Conservation (phyloP, 2,113 vertebrate genomes). For the Engystomops pustulosus region DNA sequence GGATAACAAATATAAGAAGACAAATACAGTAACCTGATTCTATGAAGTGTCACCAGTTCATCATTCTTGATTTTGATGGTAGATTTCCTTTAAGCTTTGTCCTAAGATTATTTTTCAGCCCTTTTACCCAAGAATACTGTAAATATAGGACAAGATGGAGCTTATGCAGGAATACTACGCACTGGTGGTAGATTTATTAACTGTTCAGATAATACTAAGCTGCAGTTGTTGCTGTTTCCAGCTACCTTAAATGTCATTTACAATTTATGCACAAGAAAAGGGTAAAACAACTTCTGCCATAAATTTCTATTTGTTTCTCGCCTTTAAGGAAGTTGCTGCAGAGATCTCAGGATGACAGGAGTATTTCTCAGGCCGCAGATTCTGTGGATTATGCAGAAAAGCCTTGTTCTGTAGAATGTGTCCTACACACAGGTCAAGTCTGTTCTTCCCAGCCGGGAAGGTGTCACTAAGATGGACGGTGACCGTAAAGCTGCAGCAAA, state of each 20-base stretch:
- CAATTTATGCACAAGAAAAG: background rate
- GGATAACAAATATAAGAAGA: too few species aligned
- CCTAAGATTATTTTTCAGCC: background rate
- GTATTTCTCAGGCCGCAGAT: slow-evolving; percentile 2
- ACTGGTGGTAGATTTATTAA: background rate
- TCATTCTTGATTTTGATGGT: too few species aligned
- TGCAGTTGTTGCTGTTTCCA: background rate
- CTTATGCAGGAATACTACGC: too few species aligned
- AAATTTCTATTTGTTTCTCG: background rate
- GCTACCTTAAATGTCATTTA: background rate
- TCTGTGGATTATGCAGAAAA: slow-evolving; percentile 23
- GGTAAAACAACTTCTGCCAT: background rate
- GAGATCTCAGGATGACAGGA: slow-evolving; percentile 6
- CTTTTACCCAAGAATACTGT: background rate
- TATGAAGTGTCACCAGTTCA: too few species aligned
- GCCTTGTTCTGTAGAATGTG: background rate
- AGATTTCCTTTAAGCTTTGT: too few species aligned
- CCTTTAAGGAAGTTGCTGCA: background rate
- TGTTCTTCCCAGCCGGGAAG: slow-evolving; percentile 8
- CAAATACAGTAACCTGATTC: too few species aligned
- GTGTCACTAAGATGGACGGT: slow-evolving; percentile 50
- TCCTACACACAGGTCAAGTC: slow-evolving; percentile 37
- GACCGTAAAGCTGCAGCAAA: slow-evolving; percentile 22
- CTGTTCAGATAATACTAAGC: background rate
- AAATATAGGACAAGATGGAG: background rate